Evolutionary conservation across 2,113 vertebrate genomes (phyloP), one percentile per base, ranked within the genome.

Genomic region (Corvus hawaiiensis): DNA sequence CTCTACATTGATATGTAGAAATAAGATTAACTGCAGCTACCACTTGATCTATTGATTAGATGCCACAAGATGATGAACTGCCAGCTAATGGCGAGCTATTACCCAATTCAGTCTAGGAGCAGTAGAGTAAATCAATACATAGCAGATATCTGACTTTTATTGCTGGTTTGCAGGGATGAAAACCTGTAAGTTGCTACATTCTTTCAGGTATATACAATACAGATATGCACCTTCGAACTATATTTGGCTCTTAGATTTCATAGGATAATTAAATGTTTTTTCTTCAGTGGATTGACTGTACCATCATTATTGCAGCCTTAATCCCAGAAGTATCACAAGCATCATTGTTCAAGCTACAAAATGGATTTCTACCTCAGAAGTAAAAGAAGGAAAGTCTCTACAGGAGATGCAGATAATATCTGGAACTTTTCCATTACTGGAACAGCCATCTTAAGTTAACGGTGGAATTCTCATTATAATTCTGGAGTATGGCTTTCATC

Each of bases 21-120:
- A 93, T 79, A 95, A 90, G 87, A 96, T 92, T 94, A 95, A 97
- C 93, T 87, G 89, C 89, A 82, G 48, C 89, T 82, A 89, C 87
- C 73, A 79, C 87, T 87, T 92, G 93, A 97, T 95, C 91, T 92
- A 97, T 96, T 79, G 96, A 97, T 95, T 96, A 95, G 94, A 91
- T 84, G 95, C 84, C 94, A 95, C 26, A 18, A 73, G 69, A 94
- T 96, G 96, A 97, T 93, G 93, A 95, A 97, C 87, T 95, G 87
- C 26, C 0, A 96, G 93, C 56, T 91, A 96, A 95, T 91, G 91
- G 91, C 81, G 89, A 94, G 80, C 81, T 91, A 91, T 92, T 96
- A 89, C 73, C 89, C 91, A 87, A 73, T 84, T 92, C 87, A 49
- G 81, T 62, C 84, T 26, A 66, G 91, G 43, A 71, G 27, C 68